Evolutionary conservation across 2,797 vertebrate genomes (phyloP).

Genomic region (Darevskia nairensis): DNA sequence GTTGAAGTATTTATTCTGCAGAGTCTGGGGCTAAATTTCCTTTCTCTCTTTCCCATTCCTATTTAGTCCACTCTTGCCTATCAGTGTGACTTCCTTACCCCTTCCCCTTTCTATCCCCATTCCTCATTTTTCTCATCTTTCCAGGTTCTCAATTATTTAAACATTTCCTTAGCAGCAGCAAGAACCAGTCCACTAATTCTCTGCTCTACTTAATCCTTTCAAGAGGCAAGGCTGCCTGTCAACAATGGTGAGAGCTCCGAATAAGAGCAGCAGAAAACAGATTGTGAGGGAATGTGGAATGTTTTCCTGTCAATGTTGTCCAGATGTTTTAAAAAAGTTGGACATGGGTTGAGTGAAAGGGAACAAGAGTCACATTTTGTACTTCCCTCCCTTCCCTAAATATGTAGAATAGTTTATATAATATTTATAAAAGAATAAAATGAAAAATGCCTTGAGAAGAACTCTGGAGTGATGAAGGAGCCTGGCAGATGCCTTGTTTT

Average conservation of each 20-base stretch:
- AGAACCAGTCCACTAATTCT: slow-evolving; percentile 23
- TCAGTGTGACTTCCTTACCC: slow-evolving; percentile 6
- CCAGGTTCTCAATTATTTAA: slow-evolving; percentile 36
- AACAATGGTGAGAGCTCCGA: slow-evolving; percentile 8
- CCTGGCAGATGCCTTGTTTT: slow-evolving; percentile 43
- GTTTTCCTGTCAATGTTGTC: slow-evolving; percentile 14
- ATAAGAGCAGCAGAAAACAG: slow-evolving; percentile 31
- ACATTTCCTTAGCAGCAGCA: slow-evolving; percentile 20
- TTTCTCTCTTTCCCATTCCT: background rate
- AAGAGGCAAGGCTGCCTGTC: background rate
- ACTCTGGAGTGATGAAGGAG: slow-evolving; percentile 32
- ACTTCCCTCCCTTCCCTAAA: background rate
- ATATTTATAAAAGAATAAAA: slow-evolving; percentile 2
- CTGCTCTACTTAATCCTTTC: slow-evolving; percentile 33
- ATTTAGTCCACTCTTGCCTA: slow-evolving; percentile 5
- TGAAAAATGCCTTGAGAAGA: slow-evolving; percentile 33
- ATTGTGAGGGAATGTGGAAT: background rate
- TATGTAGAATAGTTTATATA: slow-evolving; percentile 15
- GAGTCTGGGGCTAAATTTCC: background rate
- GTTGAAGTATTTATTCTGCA: background rate
- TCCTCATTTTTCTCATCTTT: slow-evolving; percentile 27
- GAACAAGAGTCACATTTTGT: background rate
- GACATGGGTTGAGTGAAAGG: background rate
- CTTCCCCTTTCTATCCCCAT: background rate
- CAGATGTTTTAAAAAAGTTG: slow-evolving; percentile 6